phyloP scores from a whole-genome alignment of 2,888 invertebrate species.

The Thelaira solivaga region DNA sequence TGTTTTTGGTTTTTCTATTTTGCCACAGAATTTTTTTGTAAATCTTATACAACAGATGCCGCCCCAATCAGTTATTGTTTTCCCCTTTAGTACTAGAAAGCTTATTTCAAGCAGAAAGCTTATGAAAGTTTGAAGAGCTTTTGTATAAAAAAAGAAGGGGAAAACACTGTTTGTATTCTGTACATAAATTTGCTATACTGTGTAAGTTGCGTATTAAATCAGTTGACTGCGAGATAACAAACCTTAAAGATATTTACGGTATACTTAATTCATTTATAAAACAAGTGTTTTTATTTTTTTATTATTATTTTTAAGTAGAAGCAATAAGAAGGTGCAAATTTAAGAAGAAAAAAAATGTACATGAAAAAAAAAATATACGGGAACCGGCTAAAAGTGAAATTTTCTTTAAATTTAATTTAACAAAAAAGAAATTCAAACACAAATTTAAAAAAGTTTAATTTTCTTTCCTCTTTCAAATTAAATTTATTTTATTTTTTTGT shows the following conservation, averaged over 20 bases:
- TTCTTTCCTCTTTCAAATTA: background rate
- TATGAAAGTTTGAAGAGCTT: conserved; percentile 30
- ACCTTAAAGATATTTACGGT: conserved; percentile 66
- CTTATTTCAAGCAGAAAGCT: conserved; percentile 25
- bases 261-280: conserved; percentile 21
- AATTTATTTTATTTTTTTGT: background rate
- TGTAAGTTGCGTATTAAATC: conserved; percentile 67
- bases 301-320: conserved; percentile 20
- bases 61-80: background rate
- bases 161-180: conserved; percentile 54
- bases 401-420: conserved; percentile 6
- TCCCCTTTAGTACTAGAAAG: conserved; percentile 67
- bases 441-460: background rate
- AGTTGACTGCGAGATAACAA: conserved; percentile 75
- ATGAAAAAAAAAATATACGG: conserved; percentile 17
- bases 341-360: conserved; percentile 6
- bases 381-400: conserved; percentile 55
- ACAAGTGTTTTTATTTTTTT: conserved; percentile 34
- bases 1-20: no score
- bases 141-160: conserved; percentile 35
- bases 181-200: conserved; percentile 69
- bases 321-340: conserved; percentile 36
- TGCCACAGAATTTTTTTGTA: no score
- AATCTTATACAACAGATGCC: conserved; percentile 33
- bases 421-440: background rate